Conservation (phyloP, 64 coral and sea anemone genomes). For the Pocillopora verrucosa region DNA sequence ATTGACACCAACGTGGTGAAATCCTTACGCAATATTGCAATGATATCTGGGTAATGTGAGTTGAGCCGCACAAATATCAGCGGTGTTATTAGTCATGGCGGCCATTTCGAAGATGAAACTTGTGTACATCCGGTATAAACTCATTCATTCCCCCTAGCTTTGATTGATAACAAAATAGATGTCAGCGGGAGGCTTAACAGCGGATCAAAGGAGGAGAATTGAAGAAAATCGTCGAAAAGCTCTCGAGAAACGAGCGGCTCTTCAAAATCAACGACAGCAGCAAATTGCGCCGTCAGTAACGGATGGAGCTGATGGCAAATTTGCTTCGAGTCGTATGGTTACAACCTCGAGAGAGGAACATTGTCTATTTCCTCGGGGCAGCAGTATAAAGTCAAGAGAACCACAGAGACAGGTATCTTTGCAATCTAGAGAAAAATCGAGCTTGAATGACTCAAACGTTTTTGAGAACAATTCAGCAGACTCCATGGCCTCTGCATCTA, state of each 20-base stretch:
- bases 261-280: background rate
- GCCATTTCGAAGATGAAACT: slow-evolving; percentile 46
- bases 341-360: background rate
- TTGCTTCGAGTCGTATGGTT: background rate
- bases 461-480: background rate
- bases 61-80: background rate
- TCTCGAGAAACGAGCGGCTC: slow-evolving; percentile 74
- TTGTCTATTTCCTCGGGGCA: background rate
- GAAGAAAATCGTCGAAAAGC: slow-evolving; percentile 96
- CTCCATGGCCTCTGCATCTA: background rate
- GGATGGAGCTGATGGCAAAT: background rate
- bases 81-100: slow-evolving; percentile 63
- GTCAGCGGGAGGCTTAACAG: slow-evolving; percentile 54
- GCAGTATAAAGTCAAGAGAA: background rate
- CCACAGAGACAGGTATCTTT: background rate
- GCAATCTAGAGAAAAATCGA: background rate
- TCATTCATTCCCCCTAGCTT: background rate
- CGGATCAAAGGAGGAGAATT: slow-evolving; percentile 82
- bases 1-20: slow-evolving; percentile 18
- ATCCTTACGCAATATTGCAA: background rate
- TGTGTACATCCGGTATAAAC: background rate
- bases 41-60: slow-evolving; percentile 29
- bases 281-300: background rate
- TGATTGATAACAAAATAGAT: slow-evolving; percentile 4
- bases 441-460: background rate